phyloP scores from a whole-genome alignment of 2,888 invertebrate genomes.

The Petrolisthes cinctipes region DNA sequence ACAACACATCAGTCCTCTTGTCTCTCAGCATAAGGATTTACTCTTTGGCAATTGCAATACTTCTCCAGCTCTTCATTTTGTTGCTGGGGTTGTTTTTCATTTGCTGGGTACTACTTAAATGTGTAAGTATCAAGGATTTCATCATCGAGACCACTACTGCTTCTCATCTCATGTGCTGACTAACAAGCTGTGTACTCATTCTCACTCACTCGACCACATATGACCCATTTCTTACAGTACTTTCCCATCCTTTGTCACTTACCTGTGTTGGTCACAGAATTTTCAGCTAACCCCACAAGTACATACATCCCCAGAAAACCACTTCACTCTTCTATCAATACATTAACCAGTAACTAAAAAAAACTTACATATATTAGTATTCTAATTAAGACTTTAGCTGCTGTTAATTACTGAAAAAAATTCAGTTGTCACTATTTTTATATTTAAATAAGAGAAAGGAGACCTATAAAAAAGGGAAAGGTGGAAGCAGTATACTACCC shows the following conservation, averaged over 20 bases:
- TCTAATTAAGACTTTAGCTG: too few relatives aligned
- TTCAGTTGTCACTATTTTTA: too few relatives aligned
- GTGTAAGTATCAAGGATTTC: slow-evolving; percentile 13
- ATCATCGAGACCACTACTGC: background rate
- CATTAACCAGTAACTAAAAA: too few relatives aligned
- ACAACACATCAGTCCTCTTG: background rate
- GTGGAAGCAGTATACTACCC: too few relatives aligned
- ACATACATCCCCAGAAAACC: too few relatives aligned
- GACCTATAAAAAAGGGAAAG: too few relatives aligned
- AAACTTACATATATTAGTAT: too few relatives aligned
- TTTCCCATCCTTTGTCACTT: background rate
- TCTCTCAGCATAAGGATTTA: slow-evolving; percentile 18
- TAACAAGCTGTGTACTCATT: background rate
- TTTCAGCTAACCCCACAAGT: background rate
- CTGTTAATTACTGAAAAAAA: too few relatives aligned
- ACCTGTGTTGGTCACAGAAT: background rate
- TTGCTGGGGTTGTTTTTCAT: slow-evolving; percentile 15
- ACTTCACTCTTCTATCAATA: too few relatives aligned
- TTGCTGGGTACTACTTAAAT: slow-evolving; percentile 41
- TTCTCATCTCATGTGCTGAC: background rate
- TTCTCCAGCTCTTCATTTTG: slow-evolving; percentile 23
- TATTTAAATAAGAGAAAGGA: too few relatives aligned
- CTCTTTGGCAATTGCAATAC: background rate
- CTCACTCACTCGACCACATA: background rate
- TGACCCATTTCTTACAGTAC: background rate